Evolutionary conservation across 2,888 invertebrate species (phyloP).

Genomic region (Parnassius smintheus): DNA sequence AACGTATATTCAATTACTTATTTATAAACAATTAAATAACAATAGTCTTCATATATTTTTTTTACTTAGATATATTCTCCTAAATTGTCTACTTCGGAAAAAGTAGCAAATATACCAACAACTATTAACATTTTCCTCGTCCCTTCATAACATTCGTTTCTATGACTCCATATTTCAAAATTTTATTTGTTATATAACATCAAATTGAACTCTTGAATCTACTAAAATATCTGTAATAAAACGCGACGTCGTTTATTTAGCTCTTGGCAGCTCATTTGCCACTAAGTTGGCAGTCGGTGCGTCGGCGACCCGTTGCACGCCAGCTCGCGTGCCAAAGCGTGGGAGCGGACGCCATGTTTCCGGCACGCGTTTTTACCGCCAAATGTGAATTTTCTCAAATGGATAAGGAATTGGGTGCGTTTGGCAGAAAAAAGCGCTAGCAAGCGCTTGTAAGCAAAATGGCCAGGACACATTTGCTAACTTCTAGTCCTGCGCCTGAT

Average conservation of each 20-base stretch:
- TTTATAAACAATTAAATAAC: too few species aligned
- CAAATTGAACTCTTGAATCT: conserved; percentile 8
- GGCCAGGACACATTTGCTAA: too few species aligned
- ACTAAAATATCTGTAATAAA: conserved; percentile 32
- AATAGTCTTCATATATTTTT: not conserved
- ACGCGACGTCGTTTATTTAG: conserved; percentile 31
- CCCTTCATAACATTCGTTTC: too few species aligned
- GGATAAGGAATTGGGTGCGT: not conserved
- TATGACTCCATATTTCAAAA: too few species aligned
- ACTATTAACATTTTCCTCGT: too few species aligned
- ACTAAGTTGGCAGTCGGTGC: conserved; percentile 28
- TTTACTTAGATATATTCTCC: not conserved
- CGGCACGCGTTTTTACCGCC: conserved; percentile 51
- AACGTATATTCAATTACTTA: too few species aligned
- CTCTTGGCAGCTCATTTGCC: conserved; percentile 26
- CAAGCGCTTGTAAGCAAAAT: too few species aligned
- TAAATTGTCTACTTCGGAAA: too few species aligned
- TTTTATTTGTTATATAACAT: not conserved
- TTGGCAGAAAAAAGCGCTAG: too few species aligned
- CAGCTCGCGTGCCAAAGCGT: conserved; percentile 66
- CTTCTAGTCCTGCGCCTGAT: too few species aligned
- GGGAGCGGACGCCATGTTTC: conserved; percentile 66
- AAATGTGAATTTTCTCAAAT: conserved; percentile 26
- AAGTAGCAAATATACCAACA: too few species aligned
- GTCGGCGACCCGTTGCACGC: conserved; percentile 32